A percentile compares a stretch with the other conserved stretches of the same genome.
Conservation (phyloP, 1,140 invertebrate species). For the Anoplophora glabripennis region DNA sequence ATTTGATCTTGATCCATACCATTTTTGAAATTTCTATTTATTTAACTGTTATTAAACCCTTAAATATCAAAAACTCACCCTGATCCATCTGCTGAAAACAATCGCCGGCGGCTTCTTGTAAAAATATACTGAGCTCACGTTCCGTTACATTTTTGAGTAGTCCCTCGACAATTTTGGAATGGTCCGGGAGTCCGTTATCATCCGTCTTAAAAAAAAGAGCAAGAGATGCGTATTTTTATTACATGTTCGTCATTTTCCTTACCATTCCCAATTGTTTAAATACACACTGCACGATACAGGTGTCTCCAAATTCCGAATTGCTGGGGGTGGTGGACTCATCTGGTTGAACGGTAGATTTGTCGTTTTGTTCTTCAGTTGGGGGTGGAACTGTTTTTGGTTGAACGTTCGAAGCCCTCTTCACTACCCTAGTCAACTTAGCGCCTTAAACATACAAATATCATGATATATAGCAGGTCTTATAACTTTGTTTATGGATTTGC, state of each 20-base stretch:
- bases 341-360: too few species aligned
- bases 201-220: conserved; percentile 33
- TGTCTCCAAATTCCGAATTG: conserved; percentile 11
- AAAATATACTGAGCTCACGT: conserved; percentile 40
- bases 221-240: conserved; percentile 2
- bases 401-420: conserved; percentile 2
- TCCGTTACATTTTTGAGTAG: conserved; percentile 32
- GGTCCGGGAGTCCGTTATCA: conserved; percentile 37
- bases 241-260: conserved; percentile 13
- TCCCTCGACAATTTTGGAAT: conserved; percentile 32
- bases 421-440: not conserved
- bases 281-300: conserved; percentile 28
- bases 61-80: conserved; percentile 21
- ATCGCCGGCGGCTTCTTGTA: conserved; percentile 43
- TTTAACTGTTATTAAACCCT: too few species aligned
- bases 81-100: conserved; percentile 42
- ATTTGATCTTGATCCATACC: too few species aligned
- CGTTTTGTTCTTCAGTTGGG: too few species aligned
- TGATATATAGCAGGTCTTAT: too few species aligned
- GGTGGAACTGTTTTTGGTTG: too few species aligned
- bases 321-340: too few species aligned
- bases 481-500: too few species aligned
- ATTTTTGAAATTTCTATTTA: too few species aligned
- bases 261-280: conserved; percentile 29
- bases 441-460: too few species aligned